A percentile compares a stretch with the other conserved stretches of the same genome.
These are phyloP conservation scores for Corythoichthys haematopterus DNA, from an alignment of 2,113 vertebrate species.

Conservation along the genomic window DNA sequence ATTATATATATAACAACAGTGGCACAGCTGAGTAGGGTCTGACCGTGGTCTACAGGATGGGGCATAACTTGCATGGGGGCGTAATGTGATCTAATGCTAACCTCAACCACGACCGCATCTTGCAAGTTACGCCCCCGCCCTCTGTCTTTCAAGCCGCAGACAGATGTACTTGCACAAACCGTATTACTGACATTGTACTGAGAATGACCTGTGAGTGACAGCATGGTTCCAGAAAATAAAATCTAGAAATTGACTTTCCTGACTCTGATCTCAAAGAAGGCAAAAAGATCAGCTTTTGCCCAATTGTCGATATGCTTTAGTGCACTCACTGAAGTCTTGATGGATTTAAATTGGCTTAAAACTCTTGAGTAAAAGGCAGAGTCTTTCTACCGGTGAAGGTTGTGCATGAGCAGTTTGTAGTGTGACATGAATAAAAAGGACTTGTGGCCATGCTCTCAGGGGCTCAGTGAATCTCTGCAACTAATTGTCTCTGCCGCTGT, in stretches of 20 bases:
- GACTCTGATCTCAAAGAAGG: neutral
- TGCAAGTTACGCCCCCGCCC: no score
- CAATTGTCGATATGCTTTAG: neutral
- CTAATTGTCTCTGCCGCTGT: constrained; percentile 45
- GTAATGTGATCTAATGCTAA: no score
- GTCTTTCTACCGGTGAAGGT: constrained; percentile 3
- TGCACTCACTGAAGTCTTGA: neutral
- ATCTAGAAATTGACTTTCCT: neutral
- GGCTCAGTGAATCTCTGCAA: constrained; percentile 38
- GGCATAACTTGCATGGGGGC: no score
- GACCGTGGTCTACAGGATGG: no score
- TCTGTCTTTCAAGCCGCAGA: no score
- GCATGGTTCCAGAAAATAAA: neutral
- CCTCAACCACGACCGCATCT: no score
- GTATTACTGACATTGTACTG: neutral
- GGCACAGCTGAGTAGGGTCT: no score
- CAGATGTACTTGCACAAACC: neutral
- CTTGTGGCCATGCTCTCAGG: constrained; percentile 31
- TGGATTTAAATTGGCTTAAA: neutral
- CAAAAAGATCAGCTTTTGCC: neutral
- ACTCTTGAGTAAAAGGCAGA: neutral
- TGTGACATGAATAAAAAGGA: constrained; percentile 59
- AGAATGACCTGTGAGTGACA: neutral
- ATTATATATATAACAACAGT: no score
- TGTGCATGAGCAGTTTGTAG: constrained; percentile 25